Evolutionary conservation across 2,888 invertebrate species (phyloP), one percentile per base, ranked within the genome.

Genomic region (Petrolisthes manimaculis): DNA sequence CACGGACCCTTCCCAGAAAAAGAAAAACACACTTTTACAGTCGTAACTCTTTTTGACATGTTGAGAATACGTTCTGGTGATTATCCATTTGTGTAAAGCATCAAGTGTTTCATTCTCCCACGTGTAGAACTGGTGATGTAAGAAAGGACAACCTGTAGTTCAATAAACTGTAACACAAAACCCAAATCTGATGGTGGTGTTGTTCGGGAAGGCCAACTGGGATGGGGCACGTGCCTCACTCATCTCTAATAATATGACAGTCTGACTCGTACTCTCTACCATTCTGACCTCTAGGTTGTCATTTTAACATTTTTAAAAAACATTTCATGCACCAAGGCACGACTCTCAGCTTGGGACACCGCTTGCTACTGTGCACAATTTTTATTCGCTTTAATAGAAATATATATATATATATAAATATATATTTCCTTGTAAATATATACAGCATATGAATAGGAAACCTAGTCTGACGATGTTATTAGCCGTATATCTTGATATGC

Each of bases 291-390:
- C 18, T 9, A 61, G 61, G 61, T 12, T 61, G 18, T 61, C 61
- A 61, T 61, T 61, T 18, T 18, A 9, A 71, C 71, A 71, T 6
- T 12, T 21, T n/a, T 3, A n/a, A 71, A 79, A 79, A 82, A 67
- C 67, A 82, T 67, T 69, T 82, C 82, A 82, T 69, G 82, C 82
- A 82, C 82, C 69, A 67, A 82, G 82, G 82, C 82, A 82, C 82
- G 82, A 82, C 51, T 82, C 78, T 79, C 82, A 37, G 82, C 82
- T 82, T 82, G 82, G 82, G 82, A 82, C 82, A 82, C 82, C 69
- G 82, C 82, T 82, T 82, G 69, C 82, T 82, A 82, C 80, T 82
- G 18, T 82, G 82, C 82, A 82, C 82, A 82, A 56, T 80, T 82
- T 82, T 82, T 82, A 18, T 69, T 69, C 69, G 67, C 67, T 69